phyloP scores from a whole-genome alignment of 2,797 vertebrate species.

The Glossophaga mutica region DNA sequence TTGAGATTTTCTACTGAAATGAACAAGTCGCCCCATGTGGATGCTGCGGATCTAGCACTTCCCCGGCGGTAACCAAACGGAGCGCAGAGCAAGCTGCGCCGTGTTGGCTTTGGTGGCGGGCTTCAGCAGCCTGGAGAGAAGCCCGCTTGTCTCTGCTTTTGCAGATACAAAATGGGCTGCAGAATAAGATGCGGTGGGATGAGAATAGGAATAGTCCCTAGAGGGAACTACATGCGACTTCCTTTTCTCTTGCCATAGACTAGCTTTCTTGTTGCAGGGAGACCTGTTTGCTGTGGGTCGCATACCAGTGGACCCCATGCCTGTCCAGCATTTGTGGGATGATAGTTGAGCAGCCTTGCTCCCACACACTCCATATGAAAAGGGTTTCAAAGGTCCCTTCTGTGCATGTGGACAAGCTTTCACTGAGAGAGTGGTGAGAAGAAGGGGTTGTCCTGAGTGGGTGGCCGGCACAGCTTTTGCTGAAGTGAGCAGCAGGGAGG shows the following conservation, averaged over 20 bases:
- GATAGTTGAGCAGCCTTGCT: neutral
- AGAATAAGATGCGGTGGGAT: neutral
- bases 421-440: neutral
- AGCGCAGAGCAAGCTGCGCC: neutral
- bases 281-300: neutral
- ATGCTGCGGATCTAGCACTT: neutral
- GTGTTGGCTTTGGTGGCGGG: neutral
- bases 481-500: neutral
- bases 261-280: neutral
- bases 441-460: neutral
- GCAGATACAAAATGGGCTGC: neutral
- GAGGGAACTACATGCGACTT: neutral
- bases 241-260: neutral
- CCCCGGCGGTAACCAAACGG: neutral
- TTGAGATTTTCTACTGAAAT: neutral
- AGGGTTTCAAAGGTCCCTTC: neutral
- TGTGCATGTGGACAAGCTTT: neutral
- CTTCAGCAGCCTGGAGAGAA: neutral
- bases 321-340: neutral
- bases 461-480: neutral
- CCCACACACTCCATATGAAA: too few relatives aligned
- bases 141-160: neutral
- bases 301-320: neutral
- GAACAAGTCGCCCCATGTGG: neutral
- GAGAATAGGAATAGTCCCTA: neutral